These are phyloP conservation scores for Hermatobates lingyangjiaoensis DNA, from an alignment of 1,140 invertebrate species.

Conservation along the genomic window DNA sequence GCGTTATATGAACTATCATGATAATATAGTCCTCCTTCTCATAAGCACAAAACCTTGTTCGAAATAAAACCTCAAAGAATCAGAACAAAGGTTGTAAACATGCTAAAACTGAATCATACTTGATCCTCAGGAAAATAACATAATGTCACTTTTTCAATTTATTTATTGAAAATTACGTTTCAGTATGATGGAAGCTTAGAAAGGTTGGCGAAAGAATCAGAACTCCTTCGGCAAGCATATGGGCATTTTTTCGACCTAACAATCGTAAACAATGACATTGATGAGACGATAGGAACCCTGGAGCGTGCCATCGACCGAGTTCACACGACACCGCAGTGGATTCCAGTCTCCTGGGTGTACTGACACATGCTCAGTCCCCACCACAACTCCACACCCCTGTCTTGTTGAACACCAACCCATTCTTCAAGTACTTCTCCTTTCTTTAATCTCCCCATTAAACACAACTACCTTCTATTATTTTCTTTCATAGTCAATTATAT, in stretches of 20 bases:
- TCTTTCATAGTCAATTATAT: not conserved
- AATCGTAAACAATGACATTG: constrained; percentile 98
- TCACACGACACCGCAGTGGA: constrained; percentile 83
- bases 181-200: constrained; percentile 94
- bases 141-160: too few relatives aligned
- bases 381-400: not conserved
- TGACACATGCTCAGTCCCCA: constrained; percentile 32
- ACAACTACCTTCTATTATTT: not conserved
- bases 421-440: not conserved
- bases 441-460: not conserved
- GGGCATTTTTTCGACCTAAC: constrained; percentile 96
- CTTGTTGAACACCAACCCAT: not conserved
- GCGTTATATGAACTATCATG: too few relatives aligned
- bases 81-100: too few relatives aligned
- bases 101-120: too few relatives aligned
- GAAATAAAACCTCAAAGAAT: too few relatives aligned
- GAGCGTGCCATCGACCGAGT: constrained; percentile 80
- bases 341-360: constrained; percentile 86
- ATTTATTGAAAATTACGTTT: constrained; percentile 11
- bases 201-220: constrained; percentile 83
- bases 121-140: too few relatives aligned
- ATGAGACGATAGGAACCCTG: constrained; percentile 85
- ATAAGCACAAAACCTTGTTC: too few relatives aligned
- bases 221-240: constrained; percentile 84
- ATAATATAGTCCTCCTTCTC: too few relatives aligned